Base-by-base conservation (phyloP, 30 jellyfish, hydroid and myxozoan species). In the Turritopsis dohrnii region DNA sequence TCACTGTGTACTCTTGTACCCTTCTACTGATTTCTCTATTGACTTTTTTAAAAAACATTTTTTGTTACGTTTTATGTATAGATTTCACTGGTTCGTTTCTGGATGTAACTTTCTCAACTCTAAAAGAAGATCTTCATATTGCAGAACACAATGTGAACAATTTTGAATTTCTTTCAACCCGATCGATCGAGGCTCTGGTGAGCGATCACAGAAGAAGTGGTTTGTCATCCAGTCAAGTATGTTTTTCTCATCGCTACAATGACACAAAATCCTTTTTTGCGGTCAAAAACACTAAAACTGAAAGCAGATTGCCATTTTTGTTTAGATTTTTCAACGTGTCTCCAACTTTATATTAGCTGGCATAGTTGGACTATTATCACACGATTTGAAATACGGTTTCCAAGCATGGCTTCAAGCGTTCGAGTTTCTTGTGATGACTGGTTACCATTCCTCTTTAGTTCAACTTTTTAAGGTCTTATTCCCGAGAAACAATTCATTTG, bases 381-480 rank as follows among this genome's bases (percentile, higher is more conserved):
- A 80, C 17, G 84, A 90, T 28, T n/a, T 72, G 25, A 25, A 66
- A 9, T 76, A 54, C 28, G 79, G 89, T 65, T 72, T 80, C 76
- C 8, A 52, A n/a, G 81, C 54, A 29, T 85, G 95, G 96, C 86
- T 85, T 30, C 81, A 54, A 21, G 94, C 96, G 1, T 20, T 85
- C 81, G 89, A 84, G 29, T 54, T 72, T 16, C 60, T 80, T 17
- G 28, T 80, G 71, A 41, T 53, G 52, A 54, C 54, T 54, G 87
- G 87, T 1, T 41, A 52, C 66, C 24, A 54, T 65, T 18, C 17
- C 3, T 18, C 80, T 80, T 65, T 80, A 52, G 71, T 21, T 26
- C 31, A 17, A 16, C 66, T 80, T 18, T 80, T 80, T 53, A 22
- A 80, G 1, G 22, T 30, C 21, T 29, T 65, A 52, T 80, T 80